These are phyloP conservation scores for Myrmecobius fasciatus DNA, from an alignment of 2,113 vertebrate genomes.

Conservation along the genomic window DNA sequence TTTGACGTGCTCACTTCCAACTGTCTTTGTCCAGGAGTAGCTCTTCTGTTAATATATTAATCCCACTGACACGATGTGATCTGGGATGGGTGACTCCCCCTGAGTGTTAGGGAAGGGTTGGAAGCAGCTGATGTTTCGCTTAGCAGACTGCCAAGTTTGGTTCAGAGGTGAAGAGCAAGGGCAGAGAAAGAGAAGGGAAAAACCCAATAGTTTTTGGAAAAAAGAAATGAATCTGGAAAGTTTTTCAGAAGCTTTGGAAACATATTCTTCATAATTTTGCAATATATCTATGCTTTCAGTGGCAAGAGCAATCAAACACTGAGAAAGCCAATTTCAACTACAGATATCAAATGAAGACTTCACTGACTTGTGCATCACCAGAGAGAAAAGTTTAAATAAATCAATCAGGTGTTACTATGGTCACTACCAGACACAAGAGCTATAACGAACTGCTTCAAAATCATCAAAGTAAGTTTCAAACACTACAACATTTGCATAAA, in stretches of 20 bases:
- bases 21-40: conserved; percentile 40
- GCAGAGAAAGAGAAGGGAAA: conserved; percentile 49
- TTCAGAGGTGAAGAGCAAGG: conserved; percentile 56
- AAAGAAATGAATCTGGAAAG: conserved; percentile 46
- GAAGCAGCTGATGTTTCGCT: conserved; percentile 61
- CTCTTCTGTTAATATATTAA: conserved; percentile 15
- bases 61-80: conserved; percentile 19
- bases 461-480: background rate
- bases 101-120: conserved; percentile 63
- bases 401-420: background rate
- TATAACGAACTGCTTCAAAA: background rate
- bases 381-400: background rate
- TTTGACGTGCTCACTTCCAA: background rate
- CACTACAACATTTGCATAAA: background rate
- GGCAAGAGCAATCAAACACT: background rate
- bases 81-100: conserved; percentile 39
- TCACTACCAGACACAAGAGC: background rate
- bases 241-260: background rate
- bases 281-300: background rate
- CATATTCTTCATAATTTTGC: background rate
- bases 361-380: background rate
- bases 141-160: conserved; percentile 50
- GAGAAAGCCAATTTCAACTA: background rate
- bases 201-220: conserved; percentile 26
- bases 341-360: background rate